Evolutionary conservation across 2,888 invertebrate species (phyloP), one percentile per base, ranked within the genome.

Genomic region (Strigamia transsilvanica): DNA sequence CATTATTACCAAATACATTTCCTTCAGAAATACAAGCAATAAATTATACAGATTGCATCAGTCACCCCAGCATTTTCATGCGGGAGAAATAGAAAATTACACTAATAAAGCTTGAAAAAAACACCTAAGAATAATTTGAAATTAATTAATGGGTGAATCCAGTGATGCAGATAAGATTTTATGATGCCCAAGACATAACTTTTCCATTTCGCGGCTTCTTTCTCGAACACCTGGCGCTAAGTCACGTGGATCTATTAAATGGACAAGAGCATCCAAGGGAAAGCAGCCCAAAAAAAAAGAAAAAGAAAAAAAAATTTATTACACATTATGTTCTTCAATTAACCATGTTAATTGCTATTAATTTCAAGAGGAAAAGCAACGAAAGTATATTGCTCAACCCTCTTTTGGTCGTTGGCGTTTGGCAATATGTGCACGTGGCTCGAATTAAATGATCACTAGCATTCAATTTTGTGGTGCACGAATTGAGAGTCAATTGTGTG

Each of bases 291-390:
- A 27, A 27, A 27, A 27, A 46, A n/a, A n/a, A 13, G 15, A 2
- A 27, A 27, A 27, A 27, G 15, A n/a, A n/a, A 13, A 46, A 66
- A 66, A 66, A 66, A 23, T 66, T 66, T 66, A 66, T 66, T 66
- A n/a, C n/a, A 13, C 46, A n/a, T 3, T 46, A 21, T 66, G 21
- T 66, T 23, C 21, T 66, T 66, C 61, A 66, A 66, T 66, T 66
- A 66, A 21, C 61, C 61, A 66, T 66, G 61, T 66, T 66, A 66
- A 66, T 66, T 66, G 61, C 61, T 66, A 66, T 66, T 66, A 66
- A 66, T 66, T 66, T 23, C 61, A 23, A 66, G 21, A 66, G 18
- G 61, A 23, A 61, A 61, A n/a, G 61, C 61, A 61, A 5, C 15
- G 41, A 41, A 18, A 4, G 3, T 9, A 13, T 51, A 6, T 18